Evolutionary conservation across 2,888 invertebrate genomes (phyloP), one percentile per base, ranked within the genome.

Genomic region (Stictocephala bisonia): DNA sequence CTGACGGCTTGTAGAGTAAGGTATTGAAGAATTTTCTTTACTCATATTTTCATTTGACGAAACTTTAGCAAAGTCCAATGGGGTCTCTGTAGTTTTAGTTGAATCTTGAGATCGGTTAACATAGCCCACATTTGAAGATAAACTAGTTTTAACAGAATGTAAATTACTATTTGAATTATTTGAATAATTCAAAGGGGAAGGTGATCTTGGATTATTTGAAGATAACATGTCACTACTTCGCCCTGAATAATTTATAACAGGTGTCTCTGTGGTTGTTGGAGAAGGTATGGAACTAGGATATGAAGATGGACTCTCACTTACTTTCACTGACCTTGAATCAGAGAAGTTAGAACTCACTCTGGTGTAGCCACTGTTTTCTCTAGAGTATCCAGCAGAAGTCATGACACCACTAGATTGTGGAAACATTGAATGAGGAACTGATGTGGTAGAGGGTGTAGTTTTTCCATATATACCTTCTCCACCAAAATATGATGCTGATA

Each of bases 111-210:
- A 50, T 53, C 73, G 53, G 29, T 40, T 73, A 6, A 70, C 22
- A 31, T 73, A 73, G 41, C 31, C 53, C 15, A 73, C 24, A 4
- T 58, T 50, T 13, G 72, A 35, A 7, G 44, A 27, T 26, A 66
- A 66, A 13, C 27, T 70, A 0, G 70, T 31, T 51, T 69, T 73
- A 20, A 35, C 24, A 15, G 73, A 29, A 53, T 48, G 27, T 50
- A 50, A 50, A 67, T 74, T 67, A 15, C 44, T 44, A 27, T 40
- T 11, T 1, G 64, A 27, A 24, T 70, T 53, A 60, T 74, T 76
- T 2, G 77, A 77, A 68, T 75, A 77, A 50, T 77, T 77, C 20
- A 77, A 74, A 27, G 77, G 77, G 26, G 76, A 73, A 15, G 70
- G 64, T 31, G 73, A 44, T 35, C 56, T 64, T 3, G 35, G 58